These are phyloP conservation scores for Parazoanthus swiftii DNA, from an alignment of 92 coral and sea anemone genomes.

Conservation along the genomic window DNA sequence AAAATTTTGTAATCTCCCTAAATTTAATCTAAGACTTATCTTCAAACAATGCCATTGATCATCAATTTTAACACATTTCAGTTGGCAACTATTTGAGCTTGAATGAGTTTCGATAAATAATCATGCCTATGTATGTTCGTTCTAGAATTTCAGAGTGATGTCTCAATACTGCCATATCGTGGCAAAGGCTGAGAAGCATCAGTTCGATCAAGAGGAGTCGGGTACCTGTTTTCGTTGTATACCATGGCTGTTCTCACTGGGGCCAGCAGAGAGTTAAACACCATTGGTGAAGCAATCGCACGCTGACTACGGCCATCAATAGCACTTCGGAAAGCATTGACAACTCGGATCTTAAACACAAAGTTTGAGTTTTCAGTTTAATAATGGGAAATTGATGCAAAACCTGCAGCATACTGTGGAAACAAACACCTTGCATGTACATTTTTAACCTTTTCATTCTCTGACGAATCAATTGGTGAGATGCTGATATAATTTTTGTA, in stretches of 20 bases:
- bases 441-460: no score
- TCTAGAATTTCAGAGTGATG: conserved; percentile 49
- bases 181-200: conserved; percentile 62
- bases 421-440: no score
- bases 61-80: background rate
- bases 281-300: conserved; percentile 97
- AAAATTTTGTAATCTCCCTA: background rate
- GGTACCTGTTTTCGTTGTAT: conserved; percentile 70
- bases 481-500: no score
- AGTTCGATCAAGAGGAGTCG: conserved; percentile 66
- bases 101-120: conserved; percentile 27
- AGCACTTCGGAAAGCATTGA: conserved; percentile 96
- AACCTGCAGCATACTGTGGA: no score
- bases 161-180: conserved; percentile 87
- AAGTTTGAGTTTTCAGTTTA: background rate
- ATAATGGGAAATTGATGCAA: no score
- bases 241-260: conserved; percentile 99
- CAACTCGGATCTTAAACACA: conserved; percentile 87
- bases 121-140: background rate
- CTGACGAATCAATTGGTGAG: no score
- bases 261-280: conserved; percentile 96
- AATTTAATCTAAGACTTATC: background rate
- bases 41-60: conserved; percentile 16
- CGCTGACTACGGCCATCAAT: conserved; percentile 96
- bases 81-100: background rate